A percentile compares a stretch with the other conserved stretches of the same genome.
Evolutionary conservation across 2,797 vertebrate genomes (phyloP).

Genomic region (Triplophysa yarkandensis): DNA sequence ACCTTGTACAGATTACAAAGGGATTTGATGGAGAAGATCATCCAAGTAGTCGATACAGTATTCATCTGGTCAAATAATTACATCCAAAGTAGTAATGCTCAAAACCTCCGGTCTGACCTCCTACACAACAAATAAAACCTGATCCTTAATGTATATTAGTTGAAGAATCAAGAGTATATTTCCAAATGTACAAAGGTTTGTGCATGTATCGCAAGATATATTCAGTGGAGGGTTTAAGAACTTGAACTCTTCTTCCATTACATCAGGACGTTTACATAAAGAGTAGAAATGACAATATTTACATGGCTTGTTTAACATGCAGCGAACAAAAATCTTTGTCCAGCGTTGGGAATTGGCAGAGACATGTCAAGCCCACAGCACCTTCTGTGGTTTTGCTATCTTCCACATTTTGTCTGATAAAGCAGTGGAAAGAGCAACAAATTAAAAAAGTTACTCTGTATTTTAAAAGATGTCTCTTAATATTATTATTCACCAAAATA

Average conservation of each 20-base stretch:
- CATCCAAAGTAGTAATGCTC: constrained; percentile 61
- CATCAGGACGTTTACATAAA: constrained; percentile 69
- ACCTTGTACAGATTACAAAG: constrained; percentile 62
- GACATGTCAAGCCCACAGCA: constrained; percentile 23
- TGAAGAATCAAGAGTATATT: constrained; percentile 36
- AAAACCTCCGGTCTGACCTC: constrained; percentile 49
- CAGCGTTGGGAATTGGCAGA: constrained; percentile 57
- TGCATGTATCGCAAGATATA: constrained; percentile 66
- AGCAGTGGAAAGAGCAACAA: constrained; percentile 59
- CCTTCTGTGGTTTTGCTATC: neutral
- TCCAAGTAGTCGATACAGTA: constrained; percentile 65
- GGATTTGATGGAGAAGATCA: constrained; percentile 61
- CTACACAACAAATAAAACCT: constrained; percentile 34
- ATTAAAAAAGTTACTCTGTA: constrained; percentile 51
- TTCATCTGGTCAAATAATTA: constrained; percentile 55
- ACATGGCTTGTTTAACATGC: constrained; percentile 80
- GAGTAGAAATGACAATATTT: constrained; percentile 81
- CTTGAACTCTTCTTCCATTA: constrained; percentile 69
- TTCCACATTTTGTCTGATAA: constrained; percentile 45
- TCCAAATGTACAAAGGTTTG: constrained; percentile 54
- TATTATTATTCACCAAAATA: neutral
- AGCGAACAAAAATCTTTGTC: constrained; percentile 72
- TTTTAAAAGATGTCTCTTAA: constrained; percentile 35
- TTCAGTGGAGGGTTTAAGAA: constrained; percentile 58
- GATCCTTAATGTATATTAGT: constrained; percentile 22